Evolutionary conservation across 2,113 vertebrate species (phyloP).

Genomic region (Xyrauchen texanus): DNA sequence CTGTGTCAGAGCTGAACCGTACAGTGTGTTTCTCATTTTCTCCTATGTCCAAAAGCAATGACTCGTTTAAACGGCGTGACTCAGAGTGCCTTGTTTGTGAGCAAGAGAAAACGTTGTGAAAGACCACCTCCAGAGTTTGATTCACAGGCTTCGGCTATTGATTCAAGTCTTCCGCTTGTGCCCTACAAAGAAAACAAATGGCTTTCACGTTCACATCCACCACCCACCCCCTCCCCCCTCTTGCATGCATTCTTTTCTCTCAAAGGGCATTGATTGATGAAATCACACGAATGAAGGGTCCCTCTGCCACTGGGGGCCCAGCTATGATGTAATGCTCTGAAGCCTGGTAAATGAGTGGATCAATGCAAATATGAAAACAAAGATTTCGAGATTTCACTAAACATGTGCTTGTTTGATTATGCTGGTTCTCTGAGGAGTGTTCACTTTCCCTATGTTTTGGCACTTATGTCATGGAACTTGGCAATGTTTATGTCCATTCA

Average conservation of each 20-base stretch:
- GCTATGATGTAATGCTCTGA: conserved; percentile 63
- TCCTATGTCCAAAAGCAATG: conserved; percentile 27
- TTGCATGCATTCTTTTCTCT: conserved; percentile 46
- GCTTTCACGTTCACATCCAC: conserved; percentile 58
- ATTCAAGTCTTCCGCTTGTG: conserved; percentile 53
- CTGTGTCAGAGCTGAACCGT: conserved; percentile 10
- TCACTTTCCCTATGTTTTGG: background rate
- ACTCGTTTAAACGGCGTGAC: conserved; percentile 42
- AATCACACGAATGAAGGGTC: conserved; percentile 49
- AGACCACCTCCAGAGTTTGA: conserved; percentile 54
- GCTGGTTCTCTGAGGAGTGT: background rate
- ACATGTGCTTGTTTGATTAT: background rate
- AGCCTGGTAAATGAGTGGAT: conserved; percentile 9
- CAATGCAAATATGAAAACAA: background rate
- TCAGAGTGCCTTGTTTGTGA: conserved; percentile 50
- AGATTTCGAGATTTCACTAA: conserved; percentile 1
- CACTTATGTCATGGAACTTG: conserved; percentile 6
- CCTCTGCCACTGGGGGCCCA: conserved; percentile 53
- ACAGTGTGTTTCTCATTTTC: conserved; percentile 37
- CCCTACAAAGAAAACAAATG: conserved; percentile 52
- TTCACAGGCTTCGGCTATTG: conserved; percentile 57
- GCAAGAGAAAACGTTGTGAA: conserved; percentile 37
- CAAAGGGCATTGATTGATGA: conserved; percentile 60
- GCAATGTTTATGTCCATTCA: background rate
- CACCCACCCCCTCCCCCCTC: conserved; percentile 28